Conservation (phyloP, 1,140 invertebrate genomes). For the Phymorhynchus buccinoides region DNA sequence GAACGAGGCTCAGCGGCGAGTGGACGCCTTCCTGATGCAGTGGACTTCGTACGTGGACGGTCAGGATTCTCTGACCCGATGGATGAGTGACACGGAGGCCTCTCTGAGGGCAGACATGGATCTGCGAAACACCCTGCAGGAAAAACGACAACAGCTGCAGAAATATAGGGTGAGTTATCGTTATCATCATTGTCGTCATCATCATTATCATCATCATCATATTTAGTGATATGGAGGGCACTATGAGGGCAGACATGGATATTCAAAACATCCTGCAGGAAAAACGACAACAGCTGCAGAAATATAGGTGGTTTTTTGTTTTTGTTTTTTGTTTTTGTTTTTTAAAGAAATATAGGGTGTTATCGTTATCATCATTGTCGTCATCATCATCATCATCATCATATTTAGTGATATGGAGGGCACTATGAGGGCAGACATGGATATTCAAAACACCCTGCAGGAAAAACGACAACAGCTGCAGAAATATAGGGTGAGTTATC, state of each 20-base stretch:
- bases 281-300: constrained; percentile 87
- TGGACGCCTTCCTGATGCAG: constrained; percentile 71
- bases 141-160: constrained; percentile 88
- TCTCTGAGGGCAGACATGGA: constrained; percentile 80
- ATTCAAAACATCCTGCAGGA: constrained; percentile 86
- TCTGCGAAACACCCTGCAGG: constrained; percentile 84
- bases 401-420: constrained; percentile 91
- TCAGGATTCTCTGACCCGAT: constrained; percentile 83
- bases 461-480: constrained; percentile 90
- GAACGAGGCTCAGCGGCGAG: constrained; percentile 76
- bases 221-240: constrained; percentile 88
- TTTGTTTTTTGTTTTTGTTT: too few species aligned
- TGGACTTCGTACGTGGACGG: constrained; percentile 81
- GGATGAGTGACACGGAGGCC: constrained; percentile 91
- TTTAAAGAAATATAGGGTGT: too few species aligned
- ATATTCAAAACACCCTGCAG: constrained; percentile 84
- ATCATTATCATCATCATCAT: too few species aligned
- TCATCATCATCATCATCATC: too few species aligned
- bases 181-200: too few species aligned
- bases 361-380: too few species aligned
- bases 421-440: constrained; percentile 78
- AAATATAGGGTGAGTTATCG: constrained; percentile 82
- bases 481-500: constrained; percentile 82
- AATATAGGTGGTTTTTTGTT: too few species aligned
- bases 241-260: constrained; percentile 80